Percentiles rank a stretch among this genome's conserved stretches.
phyloP scores from a whole-genome alignment of 53 echinoderm and acorn worm species.

The Paracentrotus lividus region DNA sequence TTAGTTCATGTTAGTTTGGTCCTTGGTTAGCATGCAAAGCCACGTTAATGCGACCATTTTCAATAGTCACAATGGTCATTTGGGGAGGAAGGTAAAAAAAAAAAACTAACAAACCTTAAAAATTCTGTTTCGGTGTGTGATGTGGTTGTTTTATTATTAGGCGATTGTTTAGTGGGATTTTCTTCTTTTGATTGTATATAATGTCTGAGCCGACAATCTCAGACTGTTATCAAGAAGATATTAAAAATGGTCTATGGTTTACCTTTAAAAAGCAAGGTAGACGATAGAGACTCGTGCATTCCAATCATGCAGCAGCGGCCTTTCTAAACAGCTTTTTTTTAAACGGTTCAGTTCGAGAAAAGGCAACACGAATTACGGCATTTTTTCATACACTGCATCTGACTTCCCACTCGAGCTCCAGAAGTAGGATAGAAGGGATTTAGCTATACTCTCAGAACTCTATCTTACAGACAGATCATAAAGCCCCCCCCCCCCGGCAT shows the following conservation, averaged over 20 bases:
- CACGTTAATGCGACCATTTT: too few relatives aligned
- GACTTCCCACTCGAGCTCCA: too few relatives aligned
- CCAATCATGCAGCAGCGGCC: background rate
- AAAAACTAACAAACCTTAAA: too few relatives aligned
- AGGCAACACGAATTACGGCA: conserved; percentile 60
- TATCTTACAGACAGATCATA: background rate
- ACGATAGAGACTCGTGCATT: background rate
- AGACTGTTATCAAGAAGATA: too few relatives aligned
- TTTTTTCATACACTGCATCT: conserved; percentile 44
- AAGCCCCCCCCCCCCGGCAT: background rate
- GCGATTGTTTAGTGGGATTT: too few relatives aligned
- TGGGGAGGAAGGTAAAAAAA: too few relatives aligned
- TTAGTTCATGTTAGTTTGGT: too few relatives aligned
- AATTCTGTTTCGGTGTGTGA: too few relatives aligned
- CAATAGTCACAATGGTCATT: too few relatives aligned
- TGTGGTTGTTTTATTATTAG: too few relatives aligned
- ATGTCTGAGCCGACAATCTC: background rate
- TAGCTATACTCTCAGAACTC: conserved; percentile 41
- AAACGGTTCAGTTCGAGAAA: conserved; percentile 2
- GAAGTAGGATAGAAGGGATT: conserved; percentile 19
- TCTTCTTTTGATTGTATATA: too few relatives aligned
- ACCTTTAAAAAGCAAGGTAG: background rate
- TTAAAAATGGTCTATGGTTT: background rate
- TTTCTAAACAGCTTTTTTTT: background rate
- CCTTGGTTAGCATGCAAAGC: too few relatives aligned